These are phyloP conservation scores for Drosophila mimetica DNA, from an alignment of 2,888 invertebrate genomes.

Conservation along the genomic window DNA sequence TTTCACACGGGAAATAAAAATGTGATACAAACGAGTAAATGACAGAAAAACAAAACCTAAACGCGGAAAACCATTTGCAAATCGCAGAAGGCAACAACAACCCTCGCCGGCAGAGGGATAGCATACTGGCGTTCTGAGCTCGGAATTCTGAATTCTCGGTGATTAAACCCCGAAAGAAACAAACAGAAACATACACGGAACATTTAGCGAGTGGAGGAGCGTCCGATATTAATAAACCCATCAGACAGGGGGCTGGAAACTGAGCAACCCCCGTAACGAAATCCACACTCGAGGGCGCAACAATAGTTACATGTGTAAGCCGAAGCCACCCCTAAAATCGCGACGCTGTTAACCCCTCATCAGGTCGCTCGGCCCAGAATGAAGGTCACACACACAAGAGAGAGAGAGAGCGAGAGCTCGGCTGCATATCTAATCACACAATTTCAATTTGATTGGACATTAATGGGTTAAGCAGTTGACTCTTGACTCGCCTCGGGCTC, in stretches of 20 bases:
- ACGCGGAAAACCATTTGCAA: slow-evolving; percentile 80
- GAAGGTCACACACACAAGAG: slow-evolving; percentile 45
- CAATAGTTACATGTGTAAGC: slow-evolving; percentile 58
- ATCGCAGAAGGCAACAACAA: slow-evolving; percentile 63
- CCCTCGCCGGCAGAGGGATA: slow-evolving; percentile 37
- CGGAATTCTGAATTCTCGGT: slow-evolving; percentile 38
- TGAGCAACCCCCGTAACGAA: slow-evolving; percentile 55
- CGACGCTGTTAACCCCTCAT: slow-evolving; percentile 46
- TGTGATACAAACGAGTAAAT: slow-evolving; percentile 72
- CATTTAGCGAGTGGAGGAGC: slow-evolving; percentile 33
- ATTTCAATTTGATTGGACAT: slow-evolving; percentile 71
- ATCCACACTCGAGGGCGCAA: slow-evolving; percentile 43
- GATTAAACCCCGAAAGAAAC: slow-evolving; percentile 70
- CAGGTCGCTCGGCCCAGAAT: slow-evolving; percentile 7
- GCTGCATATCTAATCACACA: slow-evolving; percentile 65
- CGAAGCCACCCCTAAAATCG: slow-evolving; percentile 43
- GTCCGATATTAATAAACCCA: slow-evolving; percentile 70
- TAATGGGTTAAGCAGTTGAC: slow-evolving; percentile 72
- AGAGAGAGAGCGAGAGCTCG: slow-evolving; percentile 18
- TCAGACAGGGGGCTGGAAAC: slow-evolving; percentile 65
- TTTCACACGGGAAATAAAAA: slow-evolving; percentile 79
- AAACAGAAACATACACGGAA: slow-evolving; percentile 53
- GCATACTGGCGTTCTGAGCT: slow-evolving; percentile 2
- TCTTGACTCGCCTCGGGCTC: slow-evolving; percentile 44
- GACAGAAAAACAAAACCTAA: slow-evolving; percentile 75